Percentiles rank a stretch among this genome's conserved stretches.
phyloP scores from a whole-genome alignment of 2,888 invertebrate species.

The Tetrapedia diversipes region DNA sequence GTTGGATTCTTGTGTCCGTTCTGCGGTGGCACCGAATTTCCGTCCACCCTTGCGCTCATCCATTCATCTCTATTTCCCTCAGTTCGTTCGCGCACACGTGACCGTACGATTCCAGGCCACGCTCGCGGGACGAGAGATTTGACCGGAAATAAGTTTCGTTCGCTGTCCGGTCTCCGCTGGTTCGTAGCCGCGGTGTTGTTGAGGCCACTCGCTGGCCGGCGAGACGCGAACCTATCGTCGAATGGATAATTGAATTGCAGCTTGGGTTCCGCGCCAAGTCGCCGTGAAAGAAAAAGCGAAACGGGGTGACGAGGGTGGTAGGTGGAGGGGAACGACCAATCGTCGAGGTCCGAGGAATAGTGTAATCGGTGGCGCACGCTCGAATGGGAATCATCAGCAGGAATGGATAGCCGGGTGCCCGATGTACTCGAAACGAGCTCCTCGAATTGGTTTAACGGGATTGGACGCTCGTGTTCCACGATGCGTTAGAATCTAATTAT shows the following conservation, averaged over 20 bases:
- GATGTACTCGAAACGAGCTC: conserved; percentile 2
- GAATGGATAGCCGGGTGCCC: not conserved
- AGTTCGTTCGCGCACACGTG: not conserved
- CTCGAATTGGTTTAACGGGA: conserved; percentile 9
- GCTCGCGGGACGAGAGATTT: conserved; percentile 20
- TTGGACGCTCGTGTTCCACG: not conserved
- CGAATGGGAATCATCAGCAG: conserved; percentile 15
- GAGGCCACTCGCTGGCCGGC: conserved; percentile 4
- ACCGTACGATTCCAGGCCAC: conserved; percentile 16
- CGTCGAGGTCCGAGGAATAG: not conserved
- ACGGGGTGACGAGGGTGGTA: no score
- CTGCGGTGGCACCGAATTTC: no score
- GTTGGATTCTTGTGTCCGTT: no score
- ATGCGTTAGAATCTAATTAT: conserved; percentile 21
- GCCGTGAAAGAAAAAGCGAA: conserved; percentile 21
- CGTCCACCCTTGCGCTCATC: no score
- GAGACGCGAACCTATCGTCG: conserved; percentile 29
- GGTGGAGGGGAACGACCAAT: no score
- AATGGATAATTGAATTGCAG: conserved; percentile 53
- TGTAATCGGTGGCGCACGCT: conserved; percentile 15
- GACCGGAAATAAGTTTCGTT: conserved; percentile 54
- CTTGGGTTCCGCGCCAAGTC: conserved; percentile 15
- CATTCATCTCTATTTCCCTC: not conserved
- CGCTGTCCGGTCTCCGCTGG: not conserved
- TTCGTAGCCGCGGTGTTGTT: conserved; percentile 14